A percentile compares a stretch with the other conserved stretches of the same genome.
Conservation (phyloP, 2,113 vertebrate species). For the Tetrax tetrax region DNA sequence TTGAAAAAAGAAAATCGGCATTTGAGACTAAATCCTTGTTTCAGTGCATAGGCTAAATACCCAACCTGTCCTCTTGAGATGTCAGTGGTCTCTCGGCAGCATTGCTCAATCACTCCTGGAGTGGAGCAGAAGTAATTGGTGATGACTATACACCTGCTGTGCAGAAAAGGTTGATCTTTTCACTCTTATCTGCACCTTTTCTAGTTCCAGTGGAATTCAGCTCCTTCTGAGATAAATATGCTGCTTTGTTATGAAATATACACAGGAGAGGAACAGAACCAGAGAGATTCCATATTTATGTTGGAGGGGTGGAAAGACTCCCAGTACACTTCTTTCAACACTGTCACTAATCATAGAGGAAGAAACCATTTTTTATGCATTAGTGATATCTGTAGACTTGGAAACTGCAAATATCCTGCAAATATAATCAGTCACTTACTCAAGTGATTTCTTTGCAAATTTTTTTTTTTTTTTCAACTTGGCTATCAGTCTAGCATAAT, state of each 20-base stretch:
- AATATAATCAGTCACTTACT: not conserved
- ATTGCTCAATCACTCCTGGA: not conserved
- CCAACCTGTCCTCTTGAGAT: not conserved
- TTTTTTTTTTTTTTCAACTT: not conserved
- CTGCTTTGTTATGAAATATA: not conserved
- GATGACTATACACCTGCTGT: not conserved
- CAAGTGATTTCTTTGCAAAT: not conserved
- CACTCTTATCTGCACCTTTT: not conserved
- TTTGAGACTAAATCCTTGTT: not conserved
- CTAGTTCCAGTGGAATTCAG: not conserved
- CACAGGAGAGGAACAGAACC: not conserved
- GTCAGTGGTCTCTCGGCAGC: not conserved
- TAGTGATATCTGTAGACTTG: not conserved
- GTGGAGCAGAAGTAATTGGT: not conserved
- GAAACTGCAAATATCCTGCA: not conserved
- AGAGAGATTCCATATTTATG: not conserved
- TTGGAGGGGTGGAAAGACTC: not conserved
- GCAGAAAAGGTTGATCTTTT: not conserved
- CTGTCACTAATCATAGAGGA: not conserved
- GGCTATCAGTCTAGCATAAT: not conserved
- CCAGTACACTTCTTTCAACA: not conserved
- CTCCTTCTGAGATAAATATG: not conserved
- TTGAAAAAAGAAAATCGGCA: not conserved
- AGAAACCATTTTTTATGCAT: not conserved
- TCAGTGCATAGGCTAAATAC: not conserved